Percentiles rank a stretch among this genome's conserved stretches.
Conservation (phyloP, 2,797 vertebrate genomes). For the Luscinia megarhynchos region DNA sequence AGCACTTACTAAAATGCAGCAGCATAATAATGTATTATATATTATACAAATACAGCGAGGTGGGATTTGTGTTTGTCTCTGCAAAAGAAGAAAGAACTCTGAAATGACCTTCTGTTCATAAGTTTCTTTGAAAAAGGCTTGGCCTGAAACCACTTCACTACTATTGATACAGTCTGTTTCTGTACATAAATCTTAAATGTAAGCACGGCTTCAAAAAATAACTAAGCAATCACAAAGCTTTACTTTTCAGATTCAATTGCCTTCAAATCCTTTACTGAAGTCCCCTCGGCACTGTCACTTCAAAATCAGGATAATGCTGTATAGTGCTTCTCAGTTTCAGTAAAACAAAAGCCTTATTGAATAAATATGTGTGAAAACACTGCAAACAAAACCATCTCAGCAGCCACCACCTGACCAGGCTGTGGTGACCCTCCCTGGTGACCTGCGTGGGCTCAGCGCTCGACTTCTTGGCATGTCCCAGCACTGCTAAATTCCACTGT, state of each 20-base stretch:
- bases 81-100: conserved; percentile 23
- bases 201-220: conserved; percentile 73
- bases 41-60: conserved; percentile 47
- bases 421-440: conserved; percentile 57
- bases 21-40: conserved; percentile 45
- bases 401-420: conserved; percentile 74
- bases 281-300: conserved; percentile 79
- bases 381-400: conserved; percentile 75
- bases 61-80: conserved; percentile 53
- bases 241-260: conserved; percentile 74
- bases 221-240: conserved; percentile 77
- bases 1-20: conserved; percentile 6
- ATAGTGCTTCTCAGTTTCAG: conserved; percentile 71
- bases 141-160: conserved; percentile 49
- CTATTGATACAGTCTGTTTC: conserved; percentile 59
- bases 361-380: conserved; percentile 82
- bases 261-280: conserved; percentile 70
- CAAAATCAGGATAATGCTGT: conserved; percentile 74
- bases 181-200: conserved; percentile 68
- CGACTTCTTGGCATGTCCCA: conserved; percentile 75
- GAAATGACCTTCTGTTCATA: conserved; percentile 55
- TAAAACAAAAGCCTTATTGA: conserved; percentile 83
- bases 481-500: conserved; percentile 40
- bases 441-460: conserved; percentile 71
- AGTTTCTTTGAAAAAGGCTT: conserved; percentile 54